These are phyloP conservation scores for Synanceia verrucosa DNA, from an alignment of 2,797 vertebrate species.

Conservation along the genomic window DNA sequence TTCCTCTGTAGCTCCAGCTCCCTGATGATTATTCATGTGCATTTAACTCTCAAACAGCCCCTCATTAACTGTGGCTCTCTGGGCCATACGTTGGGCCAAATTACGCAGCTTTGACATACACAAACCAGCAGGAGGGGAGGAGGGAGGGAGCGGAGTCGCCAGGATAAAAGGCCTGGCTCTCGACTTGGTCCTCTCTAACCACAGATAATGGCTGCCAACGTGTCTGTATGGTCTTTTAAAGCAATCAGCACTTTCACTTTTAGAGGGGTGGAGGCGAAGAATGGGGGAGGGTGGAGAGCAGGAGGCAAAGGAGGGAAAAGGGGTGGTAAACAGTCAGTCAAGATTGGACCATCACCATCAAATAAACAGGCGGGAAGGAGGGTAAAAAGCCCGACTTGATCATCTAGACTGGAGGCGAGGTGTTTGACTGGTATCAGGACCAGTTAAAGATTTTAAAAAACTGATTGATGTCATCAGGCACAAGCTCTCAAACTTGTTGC, in stretches of 20 bases:
- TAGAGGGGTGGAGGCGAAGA: constrained; percentile 34
- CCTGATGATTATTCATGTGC: constrained; percentile 83
- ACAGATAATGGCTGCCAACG: constrained; percentile 73
- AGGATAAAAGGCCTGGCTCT: constrained; percentile 74
- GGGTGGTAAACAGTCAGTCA: constrained; percentile 62
- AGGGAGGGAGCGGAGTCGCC: constrained; percentile 23
- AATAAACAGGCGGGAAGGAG: constrained; percentile 29
- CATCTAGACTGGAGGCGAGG: neutral
- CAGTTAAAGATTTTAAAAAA: neutral
- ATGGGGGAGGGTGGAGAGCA: constrained; percentile 12
- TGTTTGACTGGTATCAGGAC: neutral
- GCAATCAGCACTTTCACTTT: constrained; percentile 79
- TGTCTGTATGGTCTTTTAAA: constrained; percentile 74
- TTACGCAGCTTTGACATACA: constrained; percentile 84
- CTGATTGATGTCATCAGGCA: neutral
- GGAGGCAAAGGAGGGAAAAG: constrained; percentile 17
- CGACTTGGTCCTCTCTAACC: constrained; percentile 69
- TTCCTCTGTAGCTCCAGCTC: constrained; percentile 60
- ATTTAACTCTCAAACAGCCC: constrained; percentile 82
- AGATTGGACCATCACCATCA: constrained; percentile 50
- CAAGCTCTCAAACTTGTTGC: neutral
- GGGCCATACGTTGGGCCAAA: constrained; percentile 85
- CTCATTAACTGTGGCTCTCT: constrained; percentile 83
- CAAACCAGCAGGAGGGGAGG: constrained; percentile 78
- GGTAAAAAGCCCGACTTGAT: neutral